phyloP scores from a whole-genome alignment of 2,113 vertebrate species.

The Actinemys pallida region DNA sequence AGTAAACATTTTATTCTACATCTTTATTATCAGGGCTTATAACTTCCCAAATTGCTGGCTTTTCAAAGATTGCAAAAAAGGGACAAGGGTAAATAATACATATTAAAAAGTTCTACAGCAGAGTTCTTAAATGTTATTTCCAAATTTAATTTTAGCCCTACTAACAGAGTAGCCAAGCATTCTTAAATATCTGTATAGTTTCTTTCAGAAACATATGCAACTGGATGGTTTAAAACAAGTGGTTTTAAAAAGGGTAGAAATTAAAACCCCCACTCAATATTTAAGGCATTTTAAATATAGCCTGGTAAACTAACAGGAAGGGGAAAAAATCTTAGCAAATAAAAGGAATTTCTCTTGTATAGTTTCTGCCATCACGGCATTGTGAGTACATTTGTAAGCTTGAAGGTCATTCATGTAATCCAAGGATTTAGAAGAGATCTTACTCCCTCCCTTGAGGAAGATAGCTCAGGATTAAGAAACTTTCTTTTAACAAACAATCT shows the following conservation, averaged over 20 bases:
- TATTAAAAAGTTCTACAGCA: constrained; percentile 2
- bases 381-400: neutral
- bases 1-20: neutral
- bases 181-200: constrained; percentile 25
- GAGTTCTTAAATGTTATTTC: constrained; percentile 4
- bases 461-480: neutral
- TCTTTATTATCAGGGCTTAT: neutral
- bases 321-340: neutral
- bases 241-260: neutral
- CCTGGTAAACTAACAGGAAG: neutral
- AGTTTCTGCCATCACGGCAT: neutral
- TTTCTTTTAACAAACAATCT: neutral
- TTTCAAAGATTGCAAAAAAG: neutral
- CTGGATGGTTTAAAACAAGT: neutral
- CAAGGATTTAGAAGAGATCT: neutral
- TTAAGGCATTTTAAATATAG: neutral
- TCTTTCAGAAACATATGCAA: neutral
- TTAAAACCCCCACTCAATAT: neutral
- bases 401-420: neutral
- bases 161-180: neutral
- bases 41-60: neutral
- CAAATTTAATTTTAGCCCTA: neutral
- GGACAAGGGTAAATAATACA: neutral
- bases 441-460: neutral
- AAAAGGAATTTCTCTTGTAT: rapidly evolving